Evolutionary conservation across 2,797 vertebrate species (phyloP).

Genomic region (Cryptoblepharus egeriae): DNA sequence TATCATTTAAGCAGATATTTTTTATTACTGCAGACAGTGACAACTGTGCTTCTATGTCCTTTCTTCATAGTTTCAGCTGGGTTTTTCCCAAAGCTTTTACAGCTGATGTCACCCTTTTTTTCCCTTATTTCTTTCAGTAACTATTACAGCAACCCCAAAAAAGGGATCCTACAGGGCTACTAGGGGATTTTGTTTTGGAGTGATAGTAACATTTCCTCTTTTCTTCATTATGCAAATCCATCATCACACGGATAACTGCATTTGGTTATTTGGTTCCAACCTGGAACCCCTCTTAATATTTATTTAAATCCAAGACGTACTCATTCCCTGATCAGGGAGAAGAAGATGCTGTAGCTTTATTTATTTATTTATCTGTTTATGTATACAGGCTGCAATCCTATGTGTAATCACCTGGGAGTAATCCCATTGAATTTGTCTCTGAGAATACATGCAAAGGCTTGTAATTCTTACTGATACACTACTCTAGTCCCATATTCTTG

Average conservation of each 20-base stretch:
- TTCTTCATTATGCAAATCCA: neutral
- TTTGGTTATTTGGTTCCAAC: neutral
- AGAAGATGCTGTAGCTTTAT: too few relatives aligned
- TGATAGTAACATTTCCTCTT: constrained; percentile 25
- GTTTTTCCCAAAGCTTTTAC: neutral
- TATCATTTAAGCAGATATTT: neutral
- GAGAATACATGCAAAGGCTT: too few relatives aligned
- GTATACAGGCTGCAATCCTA: too few relatives aligned
- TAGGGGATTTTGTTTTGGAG: neutral
- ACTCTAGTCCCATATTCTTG: too few relatives aligned
- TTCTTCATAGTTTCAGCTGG: neutral
- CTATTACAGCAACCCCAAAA: constrained; percentile 7
- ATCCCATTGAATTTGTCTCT: too few relatives aligned
- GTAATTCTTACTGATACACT: too few relatives aligned
- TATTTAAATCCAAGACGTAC: neutral
- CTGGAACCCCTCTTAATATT: neutral
- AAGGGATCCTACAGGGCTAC: constrained; percentile 12
- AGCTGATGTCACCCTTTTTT: neutral
- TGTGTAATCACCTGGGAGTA: too few relatives aligned
- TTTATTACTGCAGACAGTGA: neutral
- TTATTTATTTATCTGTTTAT: too few relatives aligned
- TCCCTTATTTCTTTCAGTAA: constrained; percentile 24
- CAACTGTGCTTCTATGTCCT: neutral
- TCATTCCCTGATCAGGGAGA: neutral
- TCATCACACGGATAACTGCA: neutral